Base-by-base conservation (phyloP, 1,140 invertebrate species). In the Amphibalanus amphitrite region DNA sequence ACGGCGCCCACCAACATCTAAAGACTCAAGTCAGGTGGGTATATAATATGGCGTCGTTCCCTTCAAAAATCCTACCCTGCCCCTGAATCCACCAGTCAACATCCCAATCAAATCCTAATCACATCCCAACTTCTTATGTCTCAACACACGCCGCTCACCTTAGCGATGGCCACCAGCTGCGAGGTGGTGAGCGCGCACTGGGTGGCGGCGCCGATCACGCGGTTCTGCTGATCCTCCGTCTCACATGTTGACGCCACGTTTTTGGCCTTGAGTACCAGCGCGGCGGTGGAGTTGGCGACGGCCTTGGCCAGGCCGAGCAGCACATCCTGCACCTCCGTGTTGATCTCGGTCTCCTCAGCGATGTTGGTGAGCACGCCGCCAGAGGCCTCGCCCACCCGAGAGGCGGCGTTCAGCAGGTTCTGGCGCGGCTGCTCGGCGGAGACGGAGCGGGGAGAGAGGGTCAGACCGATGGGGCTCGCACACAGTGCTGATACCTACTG, bases 111-210 rank as follows among this genome's bases (percentile, higher is more conserved):
- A n/a, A n/a, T n/a, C n/a, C n/a, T n/a, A n/a, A n/a, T n/a, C n/a
- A n/a, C n/a, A n/a, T n/a, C n/a, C n/a, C n/a, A n/a, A n/a, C n/a
- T n/a, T n/a, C n/a, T n/a, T n/a, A n/a, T n/a, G n/a, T n/a, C n/a
- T n/a, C n/a, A n/a, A 38, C 38, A 38, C 26, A 17, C 29, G 40
- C 23, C 28, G 75, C 74, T 77, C 80, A 89, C 90, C 83, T 98
- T 98, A 20, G 97, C 92, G 79, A 95, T 98, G 0, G 97, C 95
- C 0, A 99, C 95, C 0, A 99, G 83, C 79, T 99, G 97, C 38
- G 94, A 97, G 0, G 97, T 99, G 0, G 95, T 93, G 30, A 99
- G 82, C 0, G 97, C 97, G 81, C 95, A 97, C 80, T 98, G 90
- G 0, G 95, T 97, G 0, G 97, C 97, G 0, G 93, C 90, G 17